A percentile compares a stretch with the other conserved stretches of the same genome.
Evolutionary conservation across 2,888 invertebrate genomes (phyloP).

Genomic region (Drosophila atripex): DNA sequence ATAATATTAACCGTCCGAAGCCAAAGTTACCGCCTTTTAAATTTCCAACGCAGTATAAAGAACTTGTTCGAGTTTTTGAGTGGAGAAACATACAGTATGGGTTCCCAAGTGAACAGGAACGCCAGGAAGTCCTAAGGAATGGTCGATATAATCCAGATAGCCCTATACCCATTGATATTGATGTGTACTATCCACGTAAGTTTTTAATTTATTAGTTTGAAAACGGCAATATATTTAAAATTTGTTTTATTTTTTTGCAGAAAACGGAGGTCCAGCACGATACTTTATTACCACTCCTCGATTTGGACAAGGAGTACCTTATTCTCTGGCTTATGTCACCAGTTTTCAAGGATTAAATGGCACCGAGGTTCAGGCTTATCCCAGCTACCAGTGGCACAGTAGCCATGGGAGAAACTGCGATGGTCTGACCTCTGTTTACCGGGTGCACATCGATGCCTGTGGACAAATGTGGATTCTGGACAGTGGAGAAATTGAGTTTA

Average conservation of each 20-base stretch:
- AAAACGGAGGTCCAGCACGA: slow-evolving; percentile 14
- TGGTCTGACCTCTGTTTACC: slow-evolving; percentile 89
- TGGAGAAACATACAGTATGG: slow-evolving; percentile 88
- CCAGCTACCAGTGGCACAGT: slow-evolving; percentile 87
- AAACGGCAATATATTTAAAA: background rate
- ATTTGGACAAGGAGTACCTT: slow-evolving; percentile 89
- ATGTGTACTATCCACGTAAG: slow-evolving; percentile 67
- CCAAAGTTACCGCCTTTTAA: background rate
- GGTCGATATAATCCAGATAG: slow-evolving; percentile 86
- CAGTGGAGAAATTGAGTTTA: slow-evolving; percentile 85
- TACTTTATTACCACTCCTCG: slow-evolving; percentile 90
- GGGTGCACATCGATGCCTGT: slow-evolving; percentile 88
- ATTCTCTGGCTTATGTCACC: slow-evolving; percentile 88
- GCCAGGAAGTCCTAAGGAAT: slow-evolving; percentile 83
- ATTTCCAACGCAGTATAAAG: slow-evolving; percentile 52
- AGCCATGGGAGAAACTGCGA: slow-evolving; percentile 86
- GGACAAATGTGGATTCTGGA: slow-evolving; percentile 88
- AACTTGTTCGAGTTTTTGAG: slow-evolving; percentile 84
- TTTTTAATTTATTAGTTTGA: background rate
- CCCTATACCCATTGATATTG: slow-evolving; percentile 86
- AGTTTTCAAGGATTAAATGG: slow-evolving; percentile 81
- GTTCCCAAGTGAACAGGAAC: slow-evolving; percentile 85
- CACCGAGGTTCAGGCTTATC: slow-evolving; percentile 85
- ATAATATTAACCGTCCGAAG: slow-evolving; percentile 8
- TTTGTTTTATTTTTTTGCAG: slow-evolving; percentile 16